Percentiles rank a stretch among this genome's conserved stretches.
Evolutionary conservation across 2,797 vertebrate genomes (phyloP).

Genomic region (Hipposideros larvatus): DNA sequence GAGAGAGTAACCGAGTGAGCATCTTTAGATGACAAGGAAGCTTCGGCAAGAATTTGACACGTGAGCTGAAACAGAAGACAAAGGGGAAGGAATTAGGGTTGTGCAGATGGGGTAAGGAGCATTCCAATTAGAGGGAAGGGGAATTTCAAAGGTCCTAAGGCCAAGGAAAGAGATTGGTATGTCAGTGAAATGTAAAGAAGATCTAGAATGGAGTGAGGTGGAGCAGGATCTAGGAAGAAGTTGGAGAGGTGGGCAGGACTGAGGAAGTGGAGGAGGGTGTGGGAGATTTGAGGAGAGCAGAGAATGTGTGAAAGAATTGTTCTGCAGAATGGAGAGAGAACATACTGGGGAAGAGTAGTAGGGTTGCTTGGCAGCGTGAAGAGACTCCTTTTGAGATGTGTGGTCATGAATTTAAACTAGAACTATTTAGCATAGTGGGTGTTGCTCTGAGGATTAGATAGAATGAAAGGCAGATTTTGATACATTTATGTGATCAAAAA

Average conservation of each 20-base stretch:
- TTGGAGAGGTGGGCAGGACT: background rate
- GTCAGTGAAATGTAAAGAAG: background rate
- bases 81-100: conserved; percentile 20
- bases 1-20: background rate
- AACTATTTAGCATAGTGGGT: conserved; percentile 38
- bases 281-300: background rate
- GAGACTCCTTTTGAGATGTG: background rate
- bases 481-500: background rate
- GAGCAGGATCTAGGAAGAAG: background rate
- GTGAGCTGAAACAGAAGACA: background rate
- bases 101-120: background rate
- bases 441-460: conserved; percentile 15
- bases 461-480: conserved; percentile 30
- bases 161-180: background rate
- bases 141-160: background rate
- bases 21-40: background rate
- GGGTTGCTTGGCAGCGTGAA: conserved; percentile 60
- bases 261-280: background rate
- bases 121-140: background rate
- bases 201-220: background rate
- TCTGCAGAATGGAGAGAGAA: background rate
- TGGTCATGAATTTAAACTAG: conserved; percentile 76
- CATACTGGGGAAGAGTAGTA: background rate
- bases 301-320: conserved; percentile 34
- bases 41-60: background rate